A percentile compares a stretch with the other conserved stretches of the same genome.
These are phyloP conservation scores for Pentamera pediparva DNA, from an alignment of 53 echinoderm and acorn worm species.

Conservation along the genomic window DNA sequence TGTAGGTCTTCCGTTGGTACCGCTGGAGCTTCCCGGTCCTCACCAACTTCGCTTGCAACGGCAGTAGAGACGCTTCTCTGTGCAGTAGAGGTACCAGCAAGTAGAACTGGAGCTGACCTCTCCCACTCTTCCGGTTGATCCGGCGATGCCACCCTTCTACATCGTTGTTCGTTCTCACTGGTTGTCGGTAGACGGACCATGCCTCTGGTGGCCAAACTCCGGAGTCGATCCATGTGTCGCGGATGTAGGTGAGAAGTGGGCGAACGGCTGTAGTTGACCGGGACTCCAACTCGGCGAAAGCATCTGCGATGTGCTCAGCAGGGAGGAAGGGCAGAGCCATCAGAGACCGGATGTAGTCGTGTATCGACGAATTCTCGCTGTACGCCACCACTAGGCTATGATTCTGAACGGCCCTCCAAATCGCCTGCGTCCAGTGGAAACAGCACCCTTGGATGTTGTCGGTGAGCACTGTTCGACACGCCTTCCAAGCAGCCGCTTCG, in stretches of 20 bases:
- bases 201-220: not conserved
- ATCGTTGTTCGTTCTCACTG: not conserved
- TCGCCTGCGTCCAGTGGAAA: slow-evolving; percentile 12
- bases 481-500: slow-evolving; percentile 30
- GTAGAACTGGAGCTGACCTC: not conserved
- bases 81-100: not conserved
- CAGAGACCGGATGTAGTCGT: not conserved
- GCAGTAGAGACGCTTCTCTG: too few species aligned
- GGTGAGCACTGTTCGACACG: not conserved
- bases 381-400: slow-evolving; percentile 1
- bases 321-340: slow-evolving; percentile 31
- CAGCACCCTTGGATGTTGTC: not conserved
- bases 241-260: not conserved
- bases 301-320: slow-evolving; percentile 14
- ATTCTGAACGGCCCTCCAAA: slow-evolving; percentile 21
- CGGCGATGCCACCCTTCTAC: not conserved
- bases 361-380: not conserved
- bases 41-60: too few species aligned
- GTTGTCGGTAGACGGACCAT: not conserved
- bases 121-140: not conserved
- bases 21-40: too few species aligned
- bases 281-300: not conserved
- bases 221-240: not conserved
- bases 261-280: not conserved
- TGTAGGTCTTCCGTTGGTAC: too few species aligned